Evolutionary conservation across 2,888 invertebrate genomes (phyloP), one percentile per base, ranked within the genome.

Genomic region (Dryadula phaetusa): DNA sequence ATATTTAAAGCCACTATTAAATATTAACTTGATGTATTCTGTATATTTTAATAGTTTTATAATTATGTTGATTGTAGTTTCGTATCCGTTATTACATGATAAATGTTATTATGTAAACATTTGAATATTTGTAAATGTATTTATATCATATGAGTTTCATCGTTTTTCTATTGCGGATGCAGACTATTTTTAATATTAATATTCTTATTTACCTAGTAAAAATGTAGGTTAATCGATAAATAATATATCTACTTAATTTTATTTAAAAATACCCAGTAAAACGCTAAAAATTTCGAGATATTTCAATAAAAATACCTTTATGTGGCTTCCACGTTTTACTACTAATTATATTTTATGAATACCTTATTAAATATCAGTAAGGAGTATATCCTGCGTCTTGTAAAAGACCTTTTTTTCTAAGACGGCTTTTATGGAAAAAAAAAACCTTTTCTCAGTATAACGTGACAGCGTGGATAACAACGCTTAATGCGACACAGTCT

Each of bases 401-500:
- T 46, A 44, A 61, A 32, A 44, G 60, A 7, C 32, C 8, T 3
- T 12, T 12, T 46, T 22, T 40, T 47, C 25, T 22, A 28, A 32
- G 47, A 47, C 47, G 22, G 2, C n/a, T 47, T 61, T 49, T 64
- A 16, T 58, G 22, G 28, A 40, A 44, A 53, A 60, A 46, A 18
- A 28, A 18, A 10, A 8, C 4, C 16, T 47, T 37, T 49, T 58
- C 49, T 28, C 28, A 12, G 49, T 28, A 28, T 64, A 42, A 64
- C 64, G 67, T 70, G 62, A 54, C 62, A 66, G 66, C 64, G 56
- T 46, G 66, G 65, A 68, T 70, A 65, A 64, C 70, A 62, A 63
- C 54, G 58, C 67, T 69, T 69, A 67, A 69, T 52, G 71, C 49
- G 70, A 71, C 68, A 47, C 47, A 66, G 54, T 67, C 40, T 62